These are phyloP conservation scores for Protaetia brevitarsis DNA, from an alignment of 1,140 invertebrate genomes.

Conservation along the genomic window DNA sequence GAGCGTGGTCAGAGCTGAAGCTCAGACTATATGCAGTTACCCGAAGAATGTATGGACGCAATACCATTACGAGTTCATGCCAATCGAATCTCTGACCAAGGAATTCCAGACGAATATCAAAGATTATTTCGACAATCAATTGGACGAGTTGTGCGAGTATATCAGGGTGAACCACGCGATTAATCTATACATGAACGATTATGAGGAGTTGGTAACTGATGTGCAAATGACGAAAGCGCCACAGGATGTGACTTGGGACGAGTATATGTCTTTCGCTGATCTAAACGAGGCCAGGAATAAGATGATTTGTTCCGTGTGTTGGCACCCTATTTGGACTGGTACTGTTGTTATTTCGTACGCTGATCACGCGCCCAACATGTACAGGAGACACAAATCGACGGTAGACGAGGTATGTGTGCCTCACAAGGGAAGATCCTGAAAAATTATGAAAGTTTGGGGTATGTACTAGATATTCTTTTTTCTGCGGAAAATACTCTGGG, in stretches of 20 bases:
- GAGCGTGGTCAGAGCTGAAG: conserved; percentile 48
- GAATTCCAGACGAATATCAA: conserved; percentile 50
- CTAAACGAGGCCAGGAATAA: conserved; percentile 58
- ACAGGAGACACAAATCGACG: conserved; percentile 25
- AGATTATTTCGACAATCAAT: conserved; percentile 42
- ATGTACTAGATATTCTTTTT: no score
- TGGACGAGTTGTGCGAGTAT: conserved; percentile 45
- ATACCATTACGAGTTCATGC: conserved; percentile 48
- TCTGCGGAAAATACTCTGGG: no score
- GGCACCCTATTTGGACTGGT: conserved; percentile 68
- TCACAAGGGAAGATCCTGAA: background rate
- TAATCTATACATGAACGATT: conserved; percentile 66
- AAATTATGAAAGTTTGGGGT: no score
- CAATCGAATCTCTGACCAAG: conserved; percentile 28
- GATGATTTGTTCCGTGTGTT: conserved; percentile 62
- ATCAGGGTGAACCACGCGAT: conserved; percentile 58
- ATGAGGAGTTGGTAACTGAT: conserved; percentile 51
- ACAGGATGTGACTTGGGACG: conserved; percentile 50
- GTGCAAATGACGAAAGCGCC: conserved; percentile 45
- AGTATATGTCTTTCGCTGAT: conserved; percentile 62
- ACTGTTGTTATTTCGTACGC: conserved; percentile 63
- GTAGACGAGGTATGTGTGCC: background rate
- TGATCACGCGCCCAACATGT: conserved; percentile 45
- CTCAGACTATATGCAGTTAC: conserved; percentile 64
- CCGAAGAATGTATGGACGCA: conserved; percentile 66